Base-by-base conservation (phyloP, 2,797 vertebrate genomes). In the Darevskia mixta region DNA sequence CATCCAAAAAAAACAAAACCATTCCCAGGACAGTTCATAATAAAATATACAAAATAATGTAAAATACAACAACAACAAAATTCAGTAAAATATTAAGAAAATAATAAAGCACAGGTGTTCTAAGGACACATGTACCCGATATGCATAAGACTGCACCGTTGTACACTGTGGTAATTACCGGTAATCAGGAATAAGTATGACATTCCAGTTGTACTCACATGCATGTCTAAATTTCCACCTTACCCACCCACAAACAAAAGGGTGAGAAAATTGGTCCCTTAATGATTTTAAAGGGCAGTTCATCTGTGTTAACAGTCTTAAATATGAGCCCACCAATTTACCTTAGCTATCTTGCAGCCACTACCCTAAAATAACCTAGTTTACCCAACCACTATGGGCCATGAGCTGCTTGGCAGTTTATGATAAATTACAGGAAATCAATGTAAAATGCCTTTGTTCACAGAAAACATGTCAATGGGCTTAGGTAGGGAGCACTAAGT, bases 201-300 rank as follows among this genome's bases (percentile, higher is more conserved):
- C n/a, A 17, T 72, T n/a, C n/a, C n/a, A 35, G 18, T 55, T 73
- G 49, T 20, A 71, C 17, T 71, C 82, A 83, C 43, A 32, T 11
- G 49, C 20, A 20, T n/a, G 13, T 35, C 71, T 13, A 71, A n/a
- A 71, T 71, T 13, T 20, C 61, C 61, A 64, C 20, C 20, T 64
- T 64, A 23, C 61, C 61, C 61, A n/a, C 13, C 29, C n/a, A 71
- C 69, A 71, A 32, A 71, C n/a, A 9, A 71, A 32, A 32, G 27
- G n/a, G 81, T 82, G 38, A 67, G 38, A 69, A 82, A 82, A 82
- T 29, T 43, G n/a, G 27, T n/a, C 81, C 23, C 64, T 80, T 80
- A 41, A 10, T 1, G 8, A 75, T 9, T 43, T 32, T 49, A 49
- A 49, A 83, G n/a, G 38, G 43, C 45, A 32, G 71, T 82, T 67